phyloP scores from a whole-genome alignment of 1,140 invertebrate species.

The Antheraea pernyi region DNA sequence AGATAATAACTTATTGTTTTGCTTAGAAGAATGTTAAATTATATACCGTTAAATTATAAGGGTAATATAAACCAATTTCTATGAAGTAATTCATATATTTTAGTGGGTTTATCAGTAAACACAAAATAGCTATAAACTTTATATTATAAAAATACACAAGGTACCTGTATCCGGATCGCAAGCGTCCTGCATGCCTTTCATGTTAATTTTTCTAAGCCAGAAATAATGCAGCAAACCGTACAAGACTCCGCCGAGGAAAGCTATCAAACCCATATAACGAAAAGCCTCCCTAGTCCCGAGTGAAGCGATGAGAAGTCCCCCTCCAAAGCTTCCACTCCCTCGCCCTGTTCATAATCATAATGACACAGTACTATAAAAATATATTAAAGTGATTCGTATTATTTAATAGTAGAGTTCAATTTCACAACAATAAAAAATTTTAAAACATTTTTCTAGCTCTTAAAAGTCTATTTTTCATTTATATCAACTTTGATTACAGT shows the following conservation, averaged over 20 bases:
- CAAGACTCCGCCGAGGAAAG: constrained; percentile 83
- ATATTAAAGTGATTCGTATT: too few relatives aligned
- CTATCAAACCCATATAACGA: constrained; percentile 86
- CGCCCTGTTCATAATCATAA: constrained; percentile 71
- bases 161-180: constrained; percentile 61
- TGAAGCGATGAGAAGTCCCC: constrained; percentile 86
- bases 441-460: too few relatives aligned
- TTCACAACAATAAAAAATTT: too few relatives aligned
- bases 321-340: constrained; percentile 90
- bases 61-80: too few relatives aligned
- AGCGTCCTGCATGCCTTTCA: constrained; percentile 49
- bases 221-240: constrained; percentile 86
- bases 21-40: too few relatives aligned
- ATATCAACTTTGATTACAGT: too few relatives aligned
- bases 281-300: constrained; percentile 87
- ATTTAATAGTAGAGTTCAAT: too few relatives aligned
- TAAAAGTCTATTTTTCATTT: too few relatives aligned
- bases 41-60: too few relatives aligned
- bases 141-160: constrained; percentile 11
- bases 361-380: not conserved
- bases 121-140: not conserved
- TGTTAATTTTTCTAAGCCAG: constrained; percentile 84
- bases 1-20: too few relatives aligned
- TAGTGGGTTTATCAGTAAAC: too few relatives aligned
- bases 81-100: too few relatives aligned